Conservation (phyloP, 2,888 invertebrate genomes). For the Plagodis dolabraria region DNA sequence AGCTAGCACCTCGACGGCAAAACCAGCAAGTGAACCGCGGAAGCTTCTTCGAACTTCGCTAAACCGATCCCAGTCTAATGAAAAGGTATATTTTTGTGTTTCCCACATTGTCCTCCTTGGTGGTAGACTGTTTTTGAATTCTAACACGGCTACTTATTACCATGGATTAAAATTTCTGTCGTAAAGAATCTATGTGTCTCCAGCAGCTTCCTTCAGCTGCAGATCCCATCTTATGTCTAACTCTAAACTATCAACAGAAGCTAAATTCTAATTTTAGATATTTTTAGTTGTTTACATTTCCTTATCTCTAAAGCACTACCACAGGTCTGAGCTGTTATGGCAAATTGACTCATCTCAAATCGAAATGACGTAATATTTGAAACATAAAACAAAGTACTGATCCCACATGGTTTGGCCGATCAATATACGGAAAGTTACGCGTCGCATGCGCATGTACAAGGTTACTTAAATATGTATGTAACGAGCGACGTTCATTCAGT, state of each 20-base stretch:
- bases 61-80: slow-evolving; percentile 59
- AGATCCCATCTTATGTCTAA: too few relatives aligned
- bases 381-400: slow-evolving; percentile 18
- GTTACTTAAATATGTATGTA: slow-evolving; percentile 10
- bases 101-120: too few relatives aligned
- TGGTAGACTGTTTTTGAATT: too few relatives aligned
- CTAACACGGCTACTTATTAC: too few relatives aligned
- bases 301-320: not conserved
- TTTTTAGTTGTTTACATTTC: not conserved
- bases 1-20: slow-evolving; percentile 60
- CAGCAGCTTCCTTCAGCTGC: too few relatives aligned
- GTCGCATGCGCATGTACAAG: slow-evolving; percentile 26
- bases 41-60: slow-evolving; percentile 55
- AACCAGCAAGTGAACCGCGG: slow-evolving; percentile 54
- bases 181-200: too few relatives aligned
- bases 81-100: slow-evolving; percentile 59
- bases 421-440: slow-evolving; percentile 33
- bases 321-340: slow-evolving; percentile 6
- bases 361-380: slow-evolving; percentile 20
- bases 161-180: too few relatives aligned
- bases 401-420: slow-evolving; percentile 9
- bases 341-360: slow-evolving; percentile 16
- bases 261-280: too few relatives aligned
- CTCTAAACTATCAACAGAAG: too few relatives aligned
- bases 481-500: slow-evolving; percentile 5